These are phyloP conservation scores for Xestia rhomboidea DNA, from an alignment of 2,888 invertebrate species.

Conservation along the genomic window DNA sequence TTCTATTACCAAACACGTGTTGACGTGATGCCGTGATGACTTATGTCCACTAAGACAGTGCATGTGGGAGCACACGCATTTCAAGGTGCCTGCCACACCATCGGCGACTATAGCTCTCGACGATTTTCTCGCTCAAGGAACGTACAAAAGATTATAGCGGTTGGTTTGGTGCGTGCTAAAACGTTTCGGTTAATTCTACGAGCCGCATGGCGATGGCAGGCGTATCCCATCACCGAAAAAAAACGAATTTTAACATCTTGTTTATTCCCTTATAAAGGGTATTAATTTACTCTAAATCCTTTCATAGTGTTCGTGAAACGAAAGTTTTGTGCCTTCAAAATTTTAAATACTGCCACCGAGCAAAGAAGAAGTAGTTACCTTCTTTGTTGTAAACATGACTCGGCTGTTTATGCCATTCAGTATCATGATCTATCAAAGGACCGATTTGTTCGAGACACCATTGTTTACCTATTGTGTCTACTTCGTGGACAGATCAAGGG, in stretches of 20 bases:
- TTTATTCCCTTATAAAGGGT: background rate
- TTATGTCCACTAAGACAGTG: too few relatives aligned
- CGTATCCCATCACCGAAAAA: background rate
- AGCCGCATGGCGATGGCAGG: background rate
- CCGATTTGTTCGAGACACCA: too few relatives aligned
- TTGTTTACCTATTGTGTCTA: too few relatives aligned
- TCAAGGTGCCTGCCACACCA: background rate
- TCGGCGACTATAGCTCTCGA: background rate
- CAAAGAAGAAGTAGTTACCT: background rate
- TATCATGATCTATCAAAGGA: too few relatives aligned
- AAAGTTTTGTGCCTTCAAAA: background rate
- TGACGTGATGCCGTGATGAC: background rate
- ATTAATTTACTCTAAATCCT: background rate
- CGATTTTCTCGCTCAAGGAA: background rate
- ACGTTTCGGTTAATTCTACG: background rate
- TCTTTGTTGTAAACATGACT: background rate
- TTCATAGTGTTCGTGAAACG: background rate
- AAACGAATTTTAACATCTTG: background rate
- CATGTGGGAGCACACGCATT: background rate
- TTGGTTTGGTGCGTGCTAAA: too few relatives aligned
- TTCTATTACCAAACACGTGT: background rate
- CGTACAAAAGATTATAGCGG: too few relatives aligned
- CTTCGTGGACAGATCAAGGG: too few relatives aligned
- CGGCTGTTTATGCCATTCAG: background rate
- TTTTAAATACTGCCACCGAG: background rate